These are phyloP conservation scores for Butorides virescens DNA, from an alignment of 2,113 vertebrate genomes.

Conservation along the genomic window DNA sequence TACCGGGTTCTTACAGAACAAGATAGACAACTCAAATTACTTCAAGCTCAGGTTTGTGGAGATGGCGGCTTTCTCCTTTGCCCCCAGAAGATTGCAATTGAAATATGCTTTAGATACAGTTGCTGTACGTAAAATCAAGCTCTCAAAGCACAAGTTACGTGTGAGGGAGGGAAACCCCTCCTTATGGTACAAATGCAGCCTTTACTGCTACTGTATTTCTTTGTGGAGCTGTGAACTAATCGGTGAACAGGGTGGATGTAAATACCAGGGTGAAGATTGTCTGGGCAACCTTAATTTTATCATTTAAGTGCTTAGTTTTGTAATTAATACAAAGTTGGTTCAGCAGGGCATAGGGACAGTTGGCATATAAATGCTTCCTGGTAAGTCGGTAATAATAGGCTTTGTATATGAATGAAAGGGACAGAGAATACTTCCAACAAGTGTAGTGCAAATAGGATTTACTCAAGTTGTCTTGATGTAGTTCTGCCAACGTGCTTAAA, in stretches of 20 bases:
- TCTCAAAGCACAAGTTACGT: neutral
- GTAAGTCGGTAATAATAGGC: neutral
- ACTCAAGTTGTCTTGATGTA: neutral
- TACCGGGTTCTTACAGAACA: constrained; percentile 88
- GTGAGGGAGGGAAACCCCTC: neutral
- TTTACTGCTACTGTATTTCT: neutral
- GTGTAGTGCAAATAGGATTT: neutral
- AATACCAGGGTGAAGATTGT: neutral
- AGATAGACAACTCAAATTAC: constrained; percentile 89
- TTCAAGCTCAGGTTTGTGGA: constrained; percentile 89
- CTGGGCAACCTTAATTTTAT: neutral
- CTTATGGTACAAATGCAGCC: neutral
- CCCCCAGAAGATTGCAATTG: neutral
- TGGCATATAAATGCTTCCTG: neutral
- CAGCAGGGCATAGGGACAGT: neutral
- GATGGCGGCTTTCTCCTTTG: neutral
- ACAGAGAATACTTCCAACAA: neutral
- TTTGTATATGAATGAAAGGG: neutral
- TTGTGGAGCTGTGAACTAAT: neutral
- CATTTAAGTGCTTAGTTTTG: neutral
- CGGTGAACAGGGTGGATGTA: neutral
- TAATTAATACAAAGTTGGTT: neutral
- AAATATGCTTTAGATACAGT: neutral
- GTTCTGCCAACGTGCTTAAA: neutral
- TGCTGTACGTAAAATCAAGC: neutral